A percentile compares a stretch with the other conserved stretches of the same genome.
Evolutionary conservation across 2,113 vertebrate genomes (phyloP).

Genomic region (Gopherus flavomarginatus): DNA sequence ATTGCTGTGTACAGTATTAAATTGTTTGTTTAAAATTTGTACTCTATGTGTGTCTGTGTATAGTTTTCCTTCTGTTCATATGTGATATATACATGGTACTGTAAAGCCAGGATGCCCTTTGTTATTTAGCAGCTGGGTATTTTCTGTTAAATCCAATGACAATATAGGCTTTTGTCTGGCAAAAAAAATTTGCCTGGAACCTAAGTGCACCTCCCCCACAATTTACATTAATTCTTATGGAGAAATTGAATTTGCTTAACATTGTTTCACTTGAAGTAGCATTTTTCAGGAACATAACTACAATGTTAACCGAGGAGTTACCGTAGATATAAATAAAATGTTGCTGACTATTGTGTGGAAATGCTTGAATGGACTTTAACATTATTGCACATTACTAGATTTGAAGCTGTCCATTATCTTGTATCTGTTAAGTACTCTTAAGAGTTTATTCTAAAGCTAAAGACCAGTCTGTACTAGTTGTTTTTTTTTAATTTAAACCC

Average conservation of each 20-base stretch:
- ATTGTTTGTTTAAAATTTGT: too few relatives aligned
- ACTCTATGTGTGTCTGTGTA: too few relatives aligned
- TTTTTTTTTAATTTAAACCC: background rate
- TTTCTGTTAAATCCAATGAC: conserved; percentile 32
- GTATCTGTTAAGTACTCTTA: background rate
- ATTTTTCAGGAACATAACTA: too few relatives aligned
- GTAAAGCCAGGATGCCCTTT: conserved; percentile 5
- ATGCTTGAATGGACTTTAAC: background rate
- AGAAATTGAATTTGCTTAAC: too few relatives aligned
- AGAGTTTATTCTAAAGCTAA: background rate
- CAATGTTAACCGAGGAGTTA: too few relatives aligned
- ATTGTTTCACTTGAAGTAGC: too few relatives aligned
- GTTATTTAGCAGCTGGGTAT: conserved; percentile 20
- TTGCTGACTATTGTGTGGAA: background rate
- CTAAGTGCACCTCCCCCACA: too few relatives aligned
- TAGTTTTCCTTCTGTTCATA: background rate
- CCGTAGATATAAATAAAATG: background rate
- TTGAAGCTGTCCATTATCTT: background rate
- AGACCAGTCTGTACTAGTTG: background rate
- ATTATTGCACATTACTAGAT: background rate
- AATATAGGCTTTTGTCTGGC: background rate
- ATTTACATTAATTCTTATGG: too few relatives aligned
- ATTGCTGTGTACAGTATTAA: too few relatives aligned
- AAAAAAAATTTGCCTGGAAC: too few relatives aligned
- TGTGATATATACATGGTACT: background rate